phyloP scores from a whole-genome alignment of 2,113 vertebrate species.

The Atractosteus spatula region DNA sequence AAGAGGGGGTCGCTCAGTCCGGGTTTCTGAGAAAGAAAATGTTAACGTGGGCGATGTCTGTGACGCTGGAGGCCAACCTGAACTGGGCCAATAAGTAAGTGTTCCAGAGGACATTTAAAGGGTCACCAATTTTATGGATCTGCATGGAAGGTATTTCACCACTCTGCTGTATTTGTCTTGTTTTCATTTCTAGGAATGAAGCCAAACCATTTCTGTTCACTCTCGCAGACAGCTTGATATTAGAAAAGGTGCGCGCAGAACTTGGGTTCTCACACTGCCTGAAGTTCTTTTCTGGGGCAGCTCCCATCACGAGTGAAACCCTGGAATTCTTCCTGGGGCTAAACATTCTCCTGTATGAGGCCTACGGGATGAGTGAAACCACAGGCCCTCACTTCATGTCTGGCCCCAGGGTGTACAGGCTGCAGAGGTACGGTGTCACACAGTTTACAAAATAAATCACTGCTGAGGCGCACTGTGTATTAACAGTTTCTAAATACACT shows the following conservation, averaged over 20 bases:
- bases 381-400: constrained; percentile 84
- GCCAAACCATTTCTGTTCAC: constrained; percentile 67
- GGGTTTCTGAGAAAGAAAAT: constrained; percentile 79
- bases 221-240: constrained; percentile 74
- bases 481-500: background rate
- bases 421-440: constrained; percentile 60
- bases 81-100: constrained; percentile 61
- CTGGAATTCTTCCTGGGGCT: constrained; percentile 78
- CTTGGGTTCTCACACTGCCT: constrained; percentile 76
- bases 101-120: background rate
- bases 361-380: constrained; percentile 85
- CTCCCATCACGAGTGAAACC: constrained; percentile 74
- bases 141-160: background rate
- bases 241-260: constrained; percentile 71
- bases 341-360: constrained; percentile 77
- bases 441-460: background rate
- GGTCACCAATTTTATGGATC: too few relatives aligned
- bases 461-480: background rate
- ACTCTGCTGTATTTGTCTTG: background rate
- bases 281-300: constrained; percentile 79
- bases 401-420: constrained; percentile 64
- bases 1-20: constrained; percentile 66
- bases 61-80: constrained; percentile 73
- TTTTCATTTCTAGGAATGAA: constrained; percentile 55
- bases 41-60: constrained; percentile 80